phyloP scores from a whole-genome alignment of 2,797 vertebrate species.

The Xenopus petersii region DNA sequence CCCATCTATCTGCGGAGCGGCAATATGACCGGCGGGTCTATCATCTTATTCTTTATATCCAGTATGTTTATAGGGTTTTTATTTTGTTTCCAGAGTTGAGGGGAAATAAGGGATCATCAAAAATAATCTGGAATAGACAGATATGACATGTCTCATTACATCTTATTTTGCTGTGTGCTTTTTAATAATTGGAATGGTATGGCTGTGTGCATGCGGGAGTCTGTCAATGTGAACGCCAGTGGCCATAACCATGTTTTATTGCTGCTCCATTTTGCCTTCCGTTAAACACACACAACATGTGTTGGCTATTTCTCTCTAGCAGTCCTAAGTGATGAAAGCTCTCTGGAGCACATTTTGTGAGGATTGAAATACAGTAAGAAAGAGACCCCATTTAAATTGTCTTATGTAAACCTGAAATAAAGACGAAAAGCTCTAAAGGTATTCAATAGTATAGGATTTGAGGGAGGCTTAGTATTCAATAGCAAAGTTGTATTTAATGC shows the following conservation, averaged over 20 bases:
- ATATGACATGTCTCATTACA: slow-evolving; percentile 41
- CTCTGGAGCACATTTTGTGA: no score
- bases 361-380: no score
- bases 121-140: slow-evolving; percentile 45
- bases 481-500: no score
- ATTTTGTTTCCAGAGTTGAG: slow-evolving; percentile 55
- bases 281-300: slow-evolving; percentile 18
- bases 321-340: no score
- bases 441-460: no score
- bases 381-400: no score
- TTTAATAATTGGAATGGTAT: slow-evolving; percentile 33
- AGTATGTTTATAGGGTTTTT: slow-evolving; percentile 59
- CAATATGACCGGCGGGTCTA: slow-evolving; percentile 56
- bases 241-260: slow-evolving; percentile 23
- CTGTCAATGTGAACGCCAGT: slow-evolving; percentile 19
- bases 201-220: slow-evolving; percentile 8
- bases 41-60: slow-evolving; percentile 58
- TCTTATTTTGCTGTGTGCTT: slow-evolving; percentile 34
- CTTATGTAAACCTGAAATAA: no score
- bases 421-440: no score
- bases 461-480: no score
- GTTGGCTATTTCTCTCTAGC: background rate
- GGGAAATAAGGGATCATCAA: slow-evolving; percentile 49
- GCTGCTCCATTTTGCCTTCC: background rate
- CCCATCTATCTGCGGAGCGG: slow-evolving; percentile 35